Evolutionary conservation across 2,113 vertebrate genomes (phyloP), one percentile per base, ranked within the genome.

Genomic region (Oryzias woworae): DNA sequence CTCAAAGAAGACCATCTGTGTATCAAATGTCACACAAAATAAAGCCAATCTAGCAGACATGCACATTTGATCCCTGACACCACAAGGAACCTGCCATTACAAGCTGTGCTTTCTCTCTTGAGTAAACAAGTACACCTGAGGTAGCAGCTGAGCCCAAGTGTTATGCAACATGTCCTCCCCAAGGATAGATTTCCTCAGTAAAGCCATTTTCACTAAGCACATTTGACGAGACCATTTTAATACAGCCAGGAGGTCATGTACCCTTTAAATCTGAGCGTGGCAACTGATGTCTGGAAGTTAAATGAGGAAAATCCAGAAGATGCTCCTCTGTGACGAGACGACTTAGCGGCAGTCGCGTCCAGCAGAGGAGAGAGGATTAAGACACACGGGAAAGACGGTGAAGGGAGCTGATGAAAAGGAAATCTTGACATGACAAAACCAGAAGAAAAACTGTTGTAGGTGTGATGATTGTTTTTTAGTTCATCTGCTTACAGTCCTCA

Each of bases 161-260:
- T 89, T 89, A 82, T 28, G 78, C 72, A 85, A 87, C 66, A 66
- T 18, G 58, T 72, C 64, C 71, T 79, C 77, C 72, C 73, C 17
- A 13, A 71, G 71, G 71, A 77, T 68, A 73, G 86, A 85, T 90
- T 85, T 86, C 55, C 64, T 53, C 49, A 46, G 62, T 57, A 78
- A 87, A 79, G 77, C 77, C 66, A 66, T 61, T 73, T 72, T 61
- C 72, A 53, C 66, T 81, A 85, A 85, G 82, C 72, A 76, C 74
- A 64, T 80, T 74, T 64, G 53, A 53, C 20, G 75, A 73, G 75
- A 81, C 57, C 68, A 62, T 74, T 78, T 78, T 82, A 84, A 75
- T 79, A 68, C 59, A 69, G 22, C n/a, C 51, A 65, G 47, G 15
- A 57, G 64, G 44, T 75, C 56, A 54, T 62, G 51, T 50, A 44